Base-by-base conservation (phyloP, 1,140 invertebrate genomes). In the Nebria ingens region DNA sequence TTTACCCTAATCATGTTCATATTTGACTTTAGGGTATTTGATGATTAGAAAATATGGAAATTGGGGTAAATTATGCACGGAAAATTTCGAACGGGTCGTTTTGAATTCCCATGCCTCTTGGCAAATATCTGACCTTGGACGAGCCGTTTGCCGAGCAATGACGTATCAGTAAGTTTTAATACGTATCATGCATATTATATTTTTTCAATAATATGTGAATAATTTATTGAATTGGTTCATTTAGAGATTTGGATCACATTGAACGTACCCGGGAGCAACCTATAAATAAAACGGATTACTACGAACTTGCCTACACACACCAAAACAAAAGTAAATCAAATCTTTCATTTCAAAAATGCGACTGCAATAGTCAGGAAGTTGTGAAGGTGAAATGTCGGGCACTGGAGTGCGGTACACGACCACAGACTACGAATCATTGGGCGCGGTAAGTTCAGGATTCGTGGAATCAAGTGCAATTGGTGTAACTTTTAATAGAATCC, bases 11-110 rank as follows among this genome's bases (percentile, higher is more conserved):
- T 51, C n/a, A 19, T 15, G 13, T 21, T 25, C 4, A 52, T 34
- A 51, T 59, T 58, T 58, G 54, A 56, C 64, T 67, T 52, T 61
- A 74, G 86, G 86, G 13, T 85, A 79, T 60, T 71, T 90, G 1
- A 84, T 84, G 76, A 79, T 89, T 0, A 68, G 84, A 21, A 87
- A 87, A 65, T 79, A 83, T 63, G 87, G 87, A 0, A 71, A 79
- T 21, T 90, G 88, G 88, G 87, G 87, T 0, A 85, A 87, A 69
- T 69, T 90, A 1, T 91, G 88, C 61, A 73, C 84, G 15, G 79
- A 86, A 56, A 84, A 79, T 52, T 81, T 85, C 61, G 73, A 76
- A 38, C 75, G 80, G 45, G 74, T 79, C 0, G 74, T 79, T 1
- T 64, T 71, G 1, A 72, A 77, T 56, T 76, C 76, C 0, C 71